Conservation (phyloP, 2,113 vertebrate species). For the human (Homo sapiens) region DNA sequence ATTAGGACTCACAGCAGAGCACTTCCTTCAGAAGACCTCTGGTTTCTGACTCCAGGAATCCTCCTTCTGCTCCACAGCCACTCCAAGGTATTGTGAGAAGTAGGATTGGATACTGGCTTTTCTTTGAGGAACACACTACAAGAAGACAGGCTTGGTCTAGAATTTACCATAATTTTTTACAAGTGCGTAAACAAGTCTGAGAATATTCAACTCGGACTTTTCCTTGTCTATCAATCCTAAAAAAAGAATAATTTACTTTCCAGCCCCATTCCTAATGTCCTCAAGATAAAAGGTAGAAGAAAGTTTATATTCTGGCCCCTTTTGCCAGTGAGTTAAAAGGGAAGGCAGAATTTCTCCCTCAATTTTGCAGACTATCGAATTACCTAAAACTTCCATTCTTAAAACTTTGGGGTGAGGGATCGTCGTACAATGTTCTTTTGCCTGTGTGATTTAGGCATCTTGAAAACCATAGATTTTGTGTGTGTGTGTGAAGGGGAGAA, state of each 20-base stretch:
- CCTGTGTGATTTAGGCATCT: not conserved
- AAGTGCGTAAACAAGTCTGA: no score
- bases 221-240: not conserved
- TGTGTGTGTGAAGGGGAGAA: fast-evolving
- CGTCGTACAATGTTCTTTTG: not conserved
- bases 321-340: not conserved
- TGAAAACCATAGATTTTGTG: not conserved
- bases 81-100: fast-evolving
- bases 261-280: not conserved
- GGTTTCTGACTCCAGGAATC: fast-evolving
- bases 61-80: fast-evolving
- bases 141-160: no score
- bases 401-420: not conserved
- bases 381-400: not conserved
- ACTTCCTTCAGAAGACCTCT: not conserved
- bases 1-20: fast-evolving
- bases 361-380: not conserved
- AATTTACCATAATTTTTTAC: not conserved
- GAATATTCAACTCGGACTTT: fast-evolving
- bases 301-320: not conserved
- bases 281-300: not conserved
- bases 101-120: fast-evolving
- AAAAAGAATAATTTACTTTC: not conserved
- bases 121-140: fast-evolving
- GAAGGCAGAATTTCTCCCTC: not conserved